These are phyloP conservation scores for Steinernema khuongi DNA, from an alignment of 1,140 invertebrate species.

Conservation along the genomic window DNA sequence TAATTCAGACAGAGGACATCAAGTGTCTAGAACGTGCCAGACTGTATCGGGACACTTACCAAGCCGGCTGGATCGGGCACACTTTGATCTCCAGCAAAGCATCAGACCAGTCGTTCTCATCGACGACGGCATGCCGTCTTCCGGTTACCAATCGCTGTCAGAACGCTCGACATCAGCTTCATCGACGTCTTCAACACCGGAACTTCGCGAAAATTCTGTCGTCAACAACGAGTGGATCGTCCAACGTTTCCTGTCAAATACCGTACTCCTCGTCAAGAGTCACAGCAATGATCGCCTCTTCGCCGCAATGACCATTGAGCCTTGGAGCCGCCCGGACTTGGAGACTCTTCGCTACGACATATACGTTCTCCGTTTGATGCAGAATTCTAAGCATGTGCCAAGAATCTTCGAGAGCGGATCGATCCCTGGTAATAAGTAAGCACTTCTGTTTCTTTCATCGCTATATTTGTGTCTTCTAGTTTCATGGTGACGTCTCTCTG, in stretches of 20 bases:
- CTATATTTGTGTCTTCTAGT: background rate
- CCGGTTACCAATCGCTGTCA: no score
- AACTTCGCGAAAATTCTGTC: background rate
- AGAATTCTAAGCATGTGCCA: background rate
- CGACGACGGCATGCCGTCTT: no score
- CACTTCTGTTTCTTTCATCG: no score
- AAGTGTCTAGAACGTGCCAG: no score
- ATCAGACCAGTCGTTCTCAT: no score
- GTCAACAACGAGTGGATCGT: conserved; percentile 13
- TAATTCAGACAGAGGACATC: no score
- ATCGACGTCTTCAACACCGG: background rate
- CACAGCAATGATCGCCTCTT: background rate
- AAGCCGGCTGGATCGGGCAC: no score
- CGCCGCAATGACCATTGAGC: conserved; percentile 2
- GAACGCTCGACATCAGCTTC: background rate
- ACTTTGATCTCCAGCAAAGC: no score
- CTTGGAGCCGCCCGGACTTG: background rate
- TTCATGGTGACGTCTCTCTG: background rate
- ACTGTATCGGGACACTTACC: no score
- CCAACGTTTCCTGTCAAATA: background rate
- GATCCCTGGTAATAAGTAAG: no score
- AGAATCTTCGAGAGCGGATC: no score
- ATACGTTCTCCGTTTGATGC: background rate
- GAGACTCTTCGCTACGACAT: background rate
- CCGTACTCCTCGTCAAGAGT: background rate